Percentiles rank a stretch among this genome's conserved stretches.
Evolutionary conservation across 1,140 invertebrate genomes (phyloP).

Genomic region (Babylonia areolata): DNA sequence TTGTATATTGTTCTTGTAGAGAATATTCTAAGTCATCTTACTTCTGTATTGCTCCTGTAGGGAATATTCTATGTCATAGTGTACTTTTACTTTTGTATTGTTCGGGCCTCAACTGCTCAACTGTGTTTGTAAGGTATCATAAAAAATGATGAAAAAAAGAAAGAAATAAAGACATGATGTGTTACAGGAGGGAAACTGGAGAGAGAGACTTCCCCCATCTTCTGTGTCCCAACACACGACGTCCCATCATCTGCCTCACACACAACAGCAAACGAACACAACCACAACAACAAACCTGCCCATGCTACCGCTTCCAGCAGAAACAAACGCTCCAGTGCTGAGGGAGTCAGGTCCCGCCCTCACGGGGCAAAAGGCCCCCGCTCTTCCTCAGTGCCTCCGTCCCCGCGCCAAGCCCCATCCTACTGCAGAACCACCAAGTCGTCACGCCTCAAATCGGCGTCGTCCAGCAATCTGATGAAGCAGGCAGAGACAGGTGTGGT

Average conservation of each 20-base stretch:
- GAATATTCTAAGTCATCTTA: too few relatives aligned
- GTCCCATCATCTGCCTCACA: background rate
- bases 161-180: too few relatives aligned
- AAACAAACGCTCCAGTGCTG: background rate
- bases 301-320: background rate
- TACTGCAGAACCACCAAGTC: conserved; percentile 32
- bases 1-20: too few relatives aligned
- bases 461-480: background rate
- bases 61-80: too few relatives aligned
- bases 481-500: background rate
- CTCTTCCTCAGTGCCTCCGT: background rate
- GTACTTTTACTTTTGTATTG: too few relatives aligned
- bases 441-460: conserved; percentile 14
- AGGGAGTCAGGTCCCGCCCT: background rate
- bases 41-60: too few relatives aligned
- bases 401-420: background rate
- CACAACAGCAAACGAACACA: background rate
- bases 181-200: background rate
- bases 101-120: too few relatives aligned
- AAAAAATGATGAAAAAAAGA: too few relatives aligned
- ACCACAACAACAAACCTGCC: background rate
- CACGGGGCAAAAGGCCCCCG: background rate
- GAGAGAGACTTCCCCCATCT: background rate
- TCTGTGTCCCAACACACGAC: background rate
- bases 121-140: too few relatives aligned